Base-by-base conservation (phyloP, 2,888 invertebrate genomes). In the Agriotes lineatus region DNA sequence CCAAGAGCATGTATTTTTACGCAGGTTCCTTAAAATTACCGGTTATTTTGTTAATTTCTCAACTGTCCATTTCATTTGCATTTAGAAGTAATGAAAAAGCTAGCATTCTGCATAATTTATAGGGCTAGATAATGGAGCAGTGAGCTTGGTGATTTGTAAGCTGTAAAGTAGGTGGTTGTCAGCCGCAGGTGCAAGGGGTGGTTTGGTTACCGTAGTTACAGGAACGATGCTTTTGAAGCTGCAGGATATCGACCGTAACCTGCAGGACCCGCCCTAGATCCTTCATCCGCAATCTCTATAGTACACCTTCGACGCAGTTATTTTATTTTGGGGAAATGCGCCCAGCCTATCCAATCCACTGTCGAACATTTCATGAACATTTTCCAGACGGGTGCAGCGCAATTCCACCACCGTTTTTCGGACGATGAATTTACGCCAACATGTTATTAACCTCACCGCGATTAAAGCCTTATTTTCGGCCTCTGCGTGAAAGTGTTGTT, bases 151-250 rank as follows among this genome's bases (percentile, higher is more conserved):
- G 69, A 66, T 71, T 69, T 65, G 66, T 63, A 71, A 69, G 69
- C 69, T 59, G 52, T 60, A 61, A 64, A 67, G 69, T 64, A 58
- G 64, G 67, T 71, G 50, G 70, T 71, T 69, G 70, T 72, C 71
- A 69, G 67, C 52, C 62, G 67, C 69, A 69, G 72, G 68, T 71
- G 73, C 70, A 66, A 70, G 72, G 70, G 72, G 73, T 70, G 74
- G 73, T 67, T 63, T 69, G 72, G 74, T 76, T 66, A 54, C 73
- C 72, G 71, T 70, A 72, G 74, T 61, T 61, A 72, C 76, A 62
- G 67, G 72, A 77, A 77, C 77, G 77, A 77, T 77, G 77, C 77
- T 77, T 77, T 75, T 69, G 74, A 71, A 72, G 73, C 74, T 75
- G 74, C 74, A 74, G 73, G 72, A 73, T 76, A 77, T 77, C 77